Conservation (phyloP, 1,140 invertebrate genomes). For the Stratiolaelaps scimitus region DNA sequence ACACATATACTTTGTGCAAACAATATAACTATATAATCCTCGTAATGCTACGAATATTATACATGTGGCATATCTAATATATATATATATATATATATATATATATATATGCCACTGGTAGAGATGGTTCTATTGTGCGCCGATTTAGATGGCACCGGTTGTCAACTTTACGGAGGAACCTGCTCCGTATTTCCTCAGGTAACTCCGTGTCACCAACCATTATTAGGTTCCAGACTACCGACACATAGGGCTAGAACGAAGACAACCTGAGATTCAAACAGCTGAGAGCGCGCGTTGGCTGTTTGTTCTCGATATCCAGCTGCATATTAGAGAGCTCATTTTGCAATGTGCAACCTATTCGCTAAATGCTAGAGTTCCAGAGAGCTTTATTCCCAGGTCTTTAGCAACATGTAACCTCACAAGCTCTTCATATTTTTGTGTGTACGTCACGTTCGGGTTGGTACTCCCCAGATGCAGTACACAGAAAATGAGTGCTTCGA, state of each 20-base stretch:
- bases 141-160: not conserved
- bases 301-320: not conserved
- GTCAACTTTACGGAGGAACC: not conserved
- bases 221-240: no score
- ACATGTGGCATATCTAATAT: no score
- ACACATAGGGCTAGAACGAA: not conserved
- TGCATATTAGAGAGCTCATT: not conserved
- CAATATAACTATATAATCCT: no score
- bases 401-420: no score
- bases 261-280: constrained; percentile 6
- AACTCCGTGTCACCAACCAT: no score
- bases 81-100: no score
- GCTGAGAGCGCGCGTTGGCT: not conserved
- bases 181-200: constrained; percentile 10
- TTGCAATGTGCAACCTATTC: not conserved
- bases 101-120: no score
- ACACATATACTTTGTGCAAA: no score
- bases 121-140: no score
- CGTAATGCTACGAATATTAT: no score
- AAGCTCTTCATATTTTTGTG: no score
- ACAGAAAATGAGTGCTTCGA: not conserved
- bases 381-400: not conserved
- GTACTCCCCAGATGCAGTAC: not conserved
- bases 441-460: no score
- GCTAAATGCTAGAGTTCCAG: not conserved